Base-by-base conservation (phyloP, 2,113 vertebrate genomes). In the Todiramphus chloris region DNA sequence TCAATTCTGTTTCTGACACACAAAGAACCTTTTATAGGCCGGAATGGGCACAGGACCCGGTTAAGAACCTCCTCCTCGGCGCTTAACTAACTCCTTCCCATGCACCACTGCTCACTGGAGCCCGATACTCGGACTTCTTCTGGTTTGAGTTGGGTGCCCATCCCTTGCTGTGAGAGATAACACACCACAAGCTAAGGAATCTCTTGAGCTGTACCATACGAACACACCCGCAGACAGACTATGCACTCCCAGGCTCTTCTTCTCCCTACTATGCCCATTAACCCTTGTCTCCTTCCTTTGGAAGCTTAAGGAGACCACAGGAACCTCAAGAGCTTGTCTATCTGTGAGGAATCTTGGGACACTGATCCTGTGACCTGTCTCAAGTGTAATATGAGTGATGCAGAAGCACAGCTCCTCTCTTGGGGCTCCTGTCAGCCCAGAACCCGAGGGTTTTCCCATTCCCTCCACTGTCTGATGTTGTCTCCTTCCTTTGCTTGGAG, bases 21-120 rank as follows among this genome's bases (percentile, higher is more conserved):
- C 83, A 96, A 96, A 91, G 53, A 91, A 60, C 95, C 87, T 97
- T 97, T 97, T 96, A 96, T 95, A 96, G 95, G 43, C 83, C 94
- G 91, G 77, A 95, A 82, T 93, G 95, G 93, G 84, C 94, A 94
- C 55, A 11, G 81, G 5, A 85, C 59, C 63, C 4, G 20, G 53
- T 41, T 12, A 11, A 89, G 30, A 16, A 69, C 76, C 79, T 92
- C 89, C 87, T 72, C 59, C 79, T 59, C 3, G 12, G 85, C 1
- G 1, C 81, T 89, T 4, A 0, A 35, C 80, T 64, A 17, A 2
- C 50, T 68, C 68, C 73, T 94, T 82, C 81, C 73, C 93, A 63
- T 69, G 68, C 89, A 93, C 20, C 53, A 17, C 33, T 1, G 0
- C 77, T 64, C 0, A 0, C 70, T 74, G 74, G n/a, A 85, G 70